Percentiles rank a stretch among this genome's conserved stretches.
Evolutionary conservation across 2,797 vertebrate genomes (phyloP).

Genomic region (Spinibarbus caldwelli): DNA sequence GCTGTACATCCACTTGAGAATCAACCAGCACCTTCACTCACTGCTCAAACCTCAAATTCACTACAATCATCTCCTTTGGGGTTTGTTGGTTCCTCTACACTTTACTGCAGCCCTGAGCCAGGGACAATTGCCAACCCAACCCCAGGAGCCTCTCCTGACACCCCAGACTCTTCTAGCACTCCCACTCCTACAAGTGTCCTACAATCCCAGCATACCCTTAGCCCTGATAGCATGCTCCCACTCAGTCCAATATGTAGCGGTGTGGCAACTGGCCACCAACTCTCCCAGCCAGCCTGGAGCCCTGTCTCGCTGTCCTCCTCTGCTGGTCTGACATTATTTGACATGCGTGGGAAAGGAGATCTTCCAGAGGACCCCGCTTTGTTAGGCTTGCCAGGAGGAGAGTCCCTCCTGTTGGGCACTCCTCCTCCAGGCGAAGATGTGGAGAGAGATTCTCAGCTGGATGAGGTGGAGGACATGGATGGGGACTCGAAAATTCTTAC

Average conservation of each 20-base stretch:
- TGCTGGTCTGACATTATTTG: constrained; percentile 81
- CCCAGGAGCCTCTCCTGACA: constrained; percentile 62
- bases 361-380: constrained; percentile 77
- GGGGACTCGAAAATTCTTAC: constrained; percentile 86
- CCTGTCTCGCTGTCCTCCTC: constrained; percentile 74
- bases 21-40: constrained; percentile 56
- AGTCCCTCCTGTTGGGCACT: constrained; percentile 82
- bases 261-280: constrained; percentile 64
- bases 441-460: constrained; percentile 73
- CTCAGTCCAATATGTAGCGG: constrained; percentile 78
- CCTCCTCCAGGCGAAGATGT: constrained; percentile 76
- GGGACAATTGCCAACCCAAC: constrained; percentile 59
- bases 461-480: constrained; percentile 80
- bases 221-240: constrained; percentile 80
- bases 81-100: constrained; percentile 74
- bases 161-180: constrained; percentile 66
- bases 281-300: constrained; percentile 78
- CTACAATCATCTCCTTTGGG: constrained; percentile 72
- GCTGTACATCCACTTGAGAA: constrained; percentile 56
- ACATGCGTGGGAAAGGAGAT: constrained; percentile 81
- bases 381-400: constrained; percentile 81
- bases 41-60: constrained; percentile 49
- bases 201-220: constrained; percentile 65
- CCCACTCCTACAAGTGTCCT: constrained; percentile 54
- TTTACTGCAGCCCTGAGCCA: constrained; percentile 71